Evolutionary conservation across 2,113 vertebrate species (phyloP).

Genomic region (Ploceus nigricollis): DNA sequence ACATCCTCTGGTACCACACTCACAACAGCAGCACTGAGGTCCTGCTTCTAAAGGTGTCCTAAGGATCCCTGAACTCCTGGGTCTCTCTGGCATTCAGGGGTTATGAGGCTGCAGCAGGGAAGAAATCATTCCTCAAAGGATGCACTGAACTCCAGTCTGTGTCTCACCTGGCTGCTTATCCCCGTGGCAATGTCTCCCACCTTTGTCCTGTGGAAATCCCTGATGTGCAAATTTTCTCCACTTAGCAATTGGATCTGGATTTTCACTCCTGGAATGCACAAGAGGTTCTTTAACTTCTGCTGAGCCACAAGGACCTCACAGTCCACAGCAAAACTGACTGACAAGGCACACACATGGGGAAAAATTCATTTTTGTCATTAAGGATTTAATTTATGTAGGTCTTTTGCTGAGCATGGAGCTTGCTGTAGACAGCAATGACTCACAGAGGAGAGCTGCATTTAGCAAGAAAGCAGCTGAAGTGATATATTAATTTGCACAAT

Average conservation of each 20-base stretch:
- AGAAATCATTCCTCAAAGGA: neutral
- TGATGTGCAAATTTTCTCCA: conserved; percentile 83
- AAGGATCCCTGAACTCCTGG: neutral
- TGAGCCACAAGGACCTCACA: neutral
- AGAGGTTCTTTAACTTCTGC: neutral
- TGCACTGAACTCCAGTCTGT: neutral
- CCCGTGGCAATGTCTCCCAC: conserved; percentile 92
- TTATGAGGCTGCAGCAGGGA: neutral
- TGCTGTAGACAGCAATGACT: neutral
- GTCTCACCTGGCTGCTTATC: conserved; percentile 93
- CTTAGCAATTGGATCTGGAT: conserved; percentile 87
- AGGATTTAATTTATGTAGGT: neutral
- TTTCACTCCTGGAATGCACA: conserved; percentile 81
- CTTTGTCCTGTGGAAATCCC: conserved; percentile 87
- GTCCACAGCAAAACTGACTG: neutral
- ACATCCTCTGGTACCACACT: neutral
- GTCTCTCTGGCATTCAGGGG: neutral
- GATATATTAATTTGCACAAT: neutral
- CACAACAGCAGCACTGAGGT: neutral
- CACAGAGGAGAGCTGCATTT: conserved; percentile 22
- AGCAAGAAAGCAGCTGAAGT: neutral
- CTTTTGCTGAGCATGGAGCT: neutral
- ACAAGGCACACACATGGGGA: neutral
- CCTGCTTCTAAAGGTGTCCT: neutral
- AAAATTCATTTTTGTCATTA: neutral